phyloP scores from a whole-genome alignment of 1,140 invertebrate species.

The Heliconius hewitsoni region DNA sequence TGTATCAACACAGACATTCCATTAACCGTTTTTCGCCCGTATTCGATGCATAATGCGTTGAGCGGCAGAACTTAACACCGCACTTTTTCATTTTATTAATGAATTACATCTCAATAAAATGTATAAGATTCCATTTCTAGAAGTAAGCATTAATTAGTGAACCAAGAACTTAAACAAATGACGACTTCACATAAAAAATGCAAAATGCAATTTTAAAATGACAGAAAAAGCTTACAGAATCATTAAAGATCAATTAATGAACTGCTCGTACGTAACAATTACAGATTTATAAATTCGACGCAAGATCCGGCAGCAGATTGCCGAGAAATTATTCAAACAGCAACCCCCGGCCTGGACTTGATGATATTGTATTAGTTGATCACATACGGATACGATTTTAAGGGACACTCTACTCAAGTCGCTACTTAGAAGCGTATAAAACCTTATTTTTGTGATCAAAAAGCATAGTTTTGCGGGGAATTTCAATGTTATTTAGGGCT shows the following conservation, averaged over 20 bases:
- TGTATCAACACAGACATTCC: no score
- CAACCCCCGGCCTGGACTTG: conserved; percentile 69
- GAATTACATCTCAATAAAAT: no score
- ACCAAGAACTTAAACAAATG: no score
- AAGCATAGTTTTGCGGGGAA: not conserved
- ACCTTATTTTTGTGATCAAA: not conserved
- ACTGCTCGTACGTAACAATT: conserved; percentile 42
- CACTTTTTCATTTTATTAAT: not conserved
- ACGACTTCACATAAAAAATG: not conserved
- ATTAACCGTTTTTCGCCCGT: no score
- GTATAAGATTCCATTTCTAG: no score
- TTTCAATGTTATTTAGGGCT: not conserved
- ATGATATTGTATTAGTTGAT: conserved; percentile 82
- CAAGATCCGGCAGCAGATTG: conserved; percentile 71
- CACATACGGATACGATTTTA: conserved; percentile 82
- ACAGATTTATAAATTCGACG: conserved; percentile 66
- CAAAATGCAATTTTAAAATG: not conserved
- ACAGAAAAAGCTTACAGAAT: not conserved
- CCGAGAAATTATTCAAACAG: conserved; percentile 79
- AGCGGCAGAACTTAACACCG: no score
- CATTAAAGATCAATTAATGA: conserved; percentile 1
- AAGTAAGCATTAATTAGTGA: no score
- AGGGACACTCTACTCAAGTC: conserved; percentile 54
- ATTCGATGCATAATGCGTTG: no score
- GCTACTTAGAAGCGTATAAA: conserved; percentile 30